Conservation (phyloP, 1,140 invertebrate species). For the Drosophila ficusphila region DNA sequence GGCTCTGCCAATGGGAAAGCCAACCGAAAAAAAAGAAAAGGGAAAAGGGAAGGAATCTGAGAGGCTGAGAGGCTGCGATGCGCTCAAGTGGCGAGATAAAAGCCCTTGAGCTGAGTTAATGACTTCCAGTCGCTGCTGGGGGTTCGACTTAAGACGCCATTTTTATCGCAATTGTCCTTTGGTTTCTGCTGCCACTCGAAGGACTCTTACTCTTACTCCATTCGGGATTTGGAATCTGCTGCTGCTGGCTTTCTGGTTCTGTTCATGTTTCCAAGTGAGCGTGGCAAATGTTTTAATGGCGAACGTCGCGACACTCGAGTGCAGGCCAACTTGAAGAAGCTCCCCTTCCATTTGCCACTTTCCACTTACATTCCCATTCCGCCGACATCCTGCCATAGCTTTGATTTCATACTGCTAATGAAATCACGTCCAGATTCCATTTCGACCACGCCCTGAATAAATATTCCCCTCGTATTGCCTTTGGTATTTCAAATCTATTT, state of each 20-base stretch:
- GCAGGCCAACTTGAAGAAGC: constrained; percentile 42
- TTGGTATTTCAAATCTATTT: constrained; percentile 47
- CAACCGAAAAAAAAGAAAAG: constrained; percentile 5
- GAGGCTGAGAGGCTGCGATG: constrained; percentile 36
- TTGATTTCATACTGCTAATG: constrained; percentile 69
- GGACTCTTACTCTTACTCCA: constrained; percentile 27
- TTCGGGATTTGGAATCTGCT: constrained; percentile 31
- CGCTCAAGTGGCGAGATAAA: constrained; percentile 78
- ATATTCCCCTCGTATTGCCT: background rate
- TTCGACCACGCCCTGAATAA: constrained; percentile 30
- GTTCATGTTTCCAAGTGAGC: constrained; percentile 70
- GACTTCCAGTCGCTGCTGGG: constrained; percentile 65
- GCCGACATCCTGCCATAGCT: constrained; percentile 36
- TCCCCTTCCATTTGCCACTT: background rate
- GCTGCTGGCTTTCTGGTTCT: constrained; percentile 24
- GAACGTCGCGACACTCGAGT: constrained; percentile 72
- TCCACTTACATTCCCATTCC: background rate
- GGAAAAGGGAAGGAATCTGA: background rate
- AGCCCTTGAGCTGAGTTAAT: constrained; percentile 78
- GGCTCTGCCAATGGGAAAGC: constrained; percentile 63
- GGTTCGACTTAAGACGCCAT: constrained; percentile 77
- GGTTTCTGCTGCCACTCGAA: constrained; percentile 22
- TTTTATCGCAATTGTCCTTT: constrained; percentile 60
- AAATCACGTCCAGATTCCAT: constrained; percentile 65
- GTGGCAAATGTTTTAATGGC: constrained; percentile 78